Percentiles rank a stretch among this genome's conserved stretches.
These are phyloP conservation scores for Parelbella ahira DNA, from an alignment of 2,888 invertebrate genomes.

Conservation along the genomic window DNA sequence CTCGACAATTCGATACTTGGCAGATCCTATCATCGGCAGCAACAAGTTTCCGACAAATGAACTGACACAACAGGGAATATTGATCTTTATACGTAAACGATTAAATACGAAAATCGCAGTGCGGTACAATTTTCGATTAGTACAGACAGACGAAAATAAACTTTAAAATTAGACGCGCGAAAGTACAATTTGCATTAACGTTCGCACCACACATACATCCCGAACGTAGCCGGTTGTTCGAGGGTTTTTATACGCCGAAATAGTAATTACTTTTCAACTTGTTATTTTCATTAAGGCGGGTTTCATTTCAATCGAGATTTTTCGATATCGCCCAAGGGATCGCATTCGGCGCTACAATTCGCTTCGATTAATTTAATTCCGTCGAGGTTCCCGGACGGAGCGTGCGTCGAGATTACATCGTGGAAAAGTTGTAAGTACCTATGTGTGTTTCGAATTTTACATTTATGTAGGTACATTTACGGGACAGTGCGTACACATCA, in stretches of 20 bases:
- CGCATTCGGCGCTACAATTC: constrained; percentile 10
- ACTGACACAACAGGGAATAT: neutral
- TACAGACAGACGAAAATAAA: neutral
- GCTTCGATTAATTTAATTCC: constrained; percentile 20
- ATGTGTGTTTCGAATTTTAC: no score
- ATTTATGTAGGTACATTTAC: no score
- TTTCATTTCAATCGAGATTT: constrained; percentile 30
- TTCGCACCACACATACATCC: no score
- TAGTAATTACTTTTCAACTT: constrained; percentile 34
- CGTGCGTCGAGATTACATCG: constrained; percentile 8
- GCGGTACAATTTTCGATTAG: no score
- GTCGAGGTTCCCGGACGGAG: constrained; percentile 3
- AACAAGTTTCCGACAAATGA: constrained; percentile 21
- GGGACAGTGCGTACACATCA: no score
- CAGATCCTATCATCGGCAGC: constrained; percentile 18
- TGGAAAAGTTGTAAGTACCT: constrained; percentile 11
- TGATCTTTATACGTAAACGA: constrained; percentile 4
- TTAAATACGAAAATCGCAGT: constrained; percentile 1
- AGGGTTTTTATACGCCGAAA: constrained; percentile 27
- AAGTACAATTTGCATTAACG: constrained; percentile 12
- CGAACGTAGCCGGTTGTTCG: no score
- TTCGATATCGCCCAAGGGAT: constrained; percentile 26
- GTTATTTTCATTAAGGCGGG: constrained; percentile 33
- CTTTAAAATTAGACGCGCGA: constrained; percentile 1
- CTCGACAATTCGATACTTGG: constrained; percentile 17